phyloP scores from a whole-genome alignment of 1,140 invertebrate species.

The Drosophila obscura region DNA sequence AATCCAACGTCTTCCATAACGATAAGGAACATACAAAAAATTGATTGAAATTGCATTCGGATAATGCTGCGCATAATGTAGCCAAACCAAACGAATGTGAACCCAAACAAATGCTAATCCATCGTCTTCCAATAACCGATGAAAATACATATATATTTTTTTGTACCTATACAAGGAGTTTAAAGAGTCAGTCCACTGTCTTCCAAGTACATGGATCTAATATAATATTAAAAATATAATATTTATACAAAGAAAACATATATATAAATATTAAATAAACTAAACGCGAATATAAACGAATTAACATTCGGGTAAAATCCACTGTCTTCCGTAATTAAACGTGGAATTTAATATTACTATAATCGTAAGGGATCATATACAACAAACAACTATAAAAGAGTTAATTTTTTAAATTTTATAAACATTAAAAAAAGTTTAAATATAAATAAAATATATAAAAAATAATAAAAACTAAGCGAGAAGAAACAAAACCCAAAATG shows the following conservation, averaged over 20 bases:
- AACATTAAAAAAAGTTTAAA: constrained; percentile 5
- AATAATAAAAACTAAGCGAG: background rate
- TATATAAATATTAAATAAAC: constrained; percentile 37
- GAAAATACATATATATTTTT: constrained; percentile 38
- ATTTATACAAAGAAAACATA: constrained; percentile 1
- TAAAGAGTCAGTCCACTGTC: constrained; percentile 24
- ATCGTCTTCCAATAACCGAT: constrained; percentile 65
- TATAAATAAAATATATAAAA: constrained; percentile 7
- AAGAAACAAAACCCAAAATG: constrained; percentile 35
- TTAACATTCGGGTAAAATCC: constrained; percentile 18
- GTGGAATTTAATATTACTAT: constrained; percentile 1
- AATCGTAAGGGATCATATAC: background rate
- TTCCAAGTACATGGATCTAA: constrained; percentile 41
- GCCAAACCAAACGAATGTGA: constrained; percentile 10
- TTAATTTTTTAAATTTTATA: background rate
- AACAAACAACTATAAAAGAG: constrained; percentile 1
- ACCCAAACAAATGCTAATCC: constrained; percentile 47
- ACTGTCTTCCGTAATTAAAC: constrained; percentile 40
- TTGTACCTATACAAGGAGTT: constrained; percentile 40
- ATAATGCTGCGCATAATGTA: constrained; percentile 32
- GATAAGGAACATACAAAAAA: constrained; percentile 9
- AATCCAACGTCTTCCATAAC: constrained; percentile 65
- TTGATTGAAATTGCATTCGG: background rate
- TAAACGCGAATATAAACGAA: constrained; percentile 1
- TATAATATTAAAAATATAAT: constrained; percentile 9